These are phyloP conservation scores for Burhinus oedicnemus DNA, from an alignment of 2,113 vertebrate genomes.

Conservation along the genomic window DNA sequence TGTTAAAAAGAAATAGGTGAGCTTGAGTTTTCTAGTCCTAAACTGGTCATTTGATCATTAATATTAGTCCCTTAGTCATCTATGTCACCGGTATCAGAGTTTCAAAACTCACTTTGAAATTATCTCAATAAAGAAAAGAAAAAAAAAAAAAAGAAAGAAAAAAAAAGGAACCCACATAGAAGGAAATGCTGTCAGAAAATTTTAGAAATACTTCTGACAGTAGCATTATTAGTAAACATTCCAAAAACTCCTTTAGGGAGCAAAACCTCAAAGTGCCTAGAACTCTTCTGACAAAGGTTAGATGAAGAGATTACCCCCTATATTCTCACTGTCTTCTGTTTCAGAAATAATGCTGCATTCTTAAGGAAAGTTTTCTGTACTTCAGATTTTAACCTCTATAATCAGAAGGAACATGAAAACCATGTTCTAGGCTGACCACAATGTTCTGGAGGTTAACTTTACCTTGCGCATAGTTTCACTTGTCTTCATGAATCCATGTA, in stretches of 20 bases:
- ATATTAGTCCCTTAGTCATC: background rate
- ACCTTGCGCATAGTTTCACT: background rate
- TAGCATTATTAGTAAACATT: background rate
- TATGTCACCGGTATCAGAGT: background rate
- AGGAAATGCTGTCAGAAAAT: background rate
- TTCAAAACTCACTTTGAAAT: background rate
- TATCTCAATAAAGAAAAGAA: no score
- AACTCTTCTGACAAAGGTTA: background rate
- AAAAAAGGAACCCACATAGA: accelerated
- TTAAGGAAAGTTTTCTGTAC: background rate
- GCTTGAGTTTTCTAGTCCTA: background rate
- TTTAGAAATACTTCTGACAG: background rate
- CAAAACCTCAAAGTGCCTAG: background rate
- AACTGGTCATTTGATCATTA: background rate
- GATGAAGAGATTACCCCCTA: background rate
- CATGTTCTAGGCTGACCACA: background rate
- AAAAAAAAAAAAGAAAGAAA: background rate
- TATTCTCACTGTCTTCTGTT: background rate
- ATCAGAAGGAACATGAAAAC: background rate
- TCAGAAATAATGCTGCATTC: background rate
- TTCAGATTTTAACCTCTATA: background rate
- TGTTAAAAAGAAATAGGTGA: background rate
- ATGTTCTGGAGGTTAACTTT: background rate
- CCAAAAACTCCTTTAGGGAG: background rate
- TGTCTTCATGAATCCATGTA: background rate